A percentile compares a stretch with the other conserved stretches of the same genome.
phyloP scores from a whole-genome alignment of 2,888 invertebrate species.

The Notocelia uddmanniana region DNA sequence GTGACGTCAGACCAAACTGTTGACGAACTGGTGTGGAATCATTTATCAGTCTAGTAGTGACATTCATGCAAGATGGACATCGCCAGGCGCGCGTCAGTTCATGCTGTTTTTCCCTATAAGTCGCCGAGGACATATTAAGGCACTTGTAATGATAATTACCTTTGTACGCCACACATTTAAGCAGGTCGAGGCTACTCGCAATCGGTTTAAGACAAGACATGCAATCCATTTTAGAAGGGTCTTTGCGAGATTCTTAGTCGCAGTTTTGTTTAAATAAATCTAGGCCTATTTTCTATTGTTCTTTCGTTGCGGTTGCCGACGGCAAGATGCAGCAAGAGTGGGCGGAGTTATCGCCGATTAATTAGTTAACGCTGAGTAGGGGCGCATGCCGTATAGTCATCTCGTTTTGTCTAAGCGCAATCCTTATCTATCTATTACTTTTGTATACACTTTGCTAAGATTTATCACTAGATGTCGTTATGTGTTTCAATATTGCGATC shows the following conservation, averaged over 20 bases:
- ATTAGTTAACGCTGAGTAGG: no score
- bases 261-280: not conserved
- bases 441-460: no score
- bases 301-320: not conserved
- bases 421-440: no score
- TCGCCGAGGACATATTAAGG: not conserved
- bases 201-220: not conserved
- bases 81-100: not conserved
- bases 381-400: no score
- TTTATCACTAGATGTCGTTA: no score
- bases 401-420: no score
- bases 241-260: not conserved
- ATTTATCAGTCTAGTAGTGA: not conserved
- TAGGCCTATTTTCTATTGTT: constrained; percentile 5
- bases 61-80: not conserved
- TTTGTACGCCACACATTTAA: not conserved
- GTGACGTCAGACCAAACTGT: not conserved
- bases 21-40: not conserved
- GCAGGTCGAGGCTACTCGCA: not conserved
- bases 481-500: no score
- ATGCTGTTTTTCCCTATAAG: not conserved
- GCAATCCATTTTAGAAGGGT: not conserved
- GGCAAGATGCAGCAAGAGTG: not conserved
- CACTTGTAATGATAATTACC: not conserved
- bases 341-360: not conserved